Base-by-base conservation (phyloP, 2,888 invertebrate genomes). In the Leucania comma region DNA sequence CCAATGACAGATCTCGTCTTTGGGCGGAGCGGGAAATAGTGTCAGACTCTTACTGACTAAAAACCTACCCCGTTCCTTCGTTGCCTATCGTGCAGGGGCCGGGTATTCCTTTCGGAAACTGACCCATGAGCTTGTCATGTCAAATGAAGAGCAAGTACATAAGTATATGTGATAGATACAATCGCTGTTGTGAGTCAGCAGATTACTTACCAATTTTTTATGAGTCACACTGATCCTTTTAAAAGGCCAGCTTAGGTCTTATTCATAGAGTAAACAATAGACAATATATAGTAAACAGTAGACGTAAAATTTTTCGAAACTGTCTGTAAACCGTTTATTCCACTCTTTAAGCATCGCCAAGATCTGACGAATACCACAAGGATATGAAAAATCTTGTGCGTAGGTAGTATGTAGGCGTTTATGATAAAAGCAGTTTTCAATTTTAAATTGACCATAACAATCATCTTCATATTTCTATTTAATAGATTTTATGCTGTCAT, bases 401-500 rank as follows among this genome's bases (percentile, higher is more conserved):
- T 73, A 46, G 75, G 69, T 64, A 6, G 57, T 29, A n/a, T 22
- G 74, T 84, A 61, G 71, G 72, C 54, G 71, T 68, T 29, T n/a
- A 29, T 54, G 42, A 66, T 69, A 61, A 59, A 63, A 78, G 8
- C 65, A 38, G 0, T 65, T 76, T 76, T 72, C 66, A 72, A 73
- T 70, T 51, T 53, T 3, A 74, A 65, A 56, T 66, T 20, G 24
- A 20, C 17, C 17, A 57, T 61, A 69, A 72, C 62, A 68, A 50
- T 69, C 29, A 61, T 68, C 67, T 72, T 62, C 61, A 56, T 78
- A 71, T 60, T 73, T 29, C 54, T 58, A 61, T 77, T 74, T 64
- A 68, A 75, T 62, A 66, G 48, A 56, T 68, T 68, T 70, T 65
- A 70, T 61, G 56, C 68, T 65, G 60, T 72, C 68, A 68, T 69